Base-by-base conservation (phyloP, 2,888 invertebrate species). In the Aleiodes leptofemur region DNA sequence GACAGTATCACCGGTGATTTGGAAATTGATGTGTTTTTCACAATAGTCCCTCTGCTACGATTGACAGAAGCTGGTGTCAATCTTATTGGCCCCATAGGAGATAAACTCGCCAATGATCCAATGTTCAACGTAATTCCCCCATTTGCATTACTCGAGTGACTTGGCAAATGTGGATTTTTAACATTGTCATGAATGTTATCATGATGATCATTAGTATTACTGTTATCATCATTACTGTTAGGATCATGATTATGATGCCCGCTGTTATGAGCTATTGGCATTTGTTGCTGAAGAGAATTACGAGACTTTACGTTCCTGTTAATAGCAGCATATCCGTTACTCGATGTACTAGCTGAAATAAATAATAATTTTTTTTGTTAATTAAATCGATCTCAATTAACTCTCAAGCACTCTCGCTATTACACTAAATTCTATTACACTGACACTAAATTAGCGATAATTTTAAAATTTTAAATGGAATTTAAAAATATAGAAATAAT, bases 111-210 rank as follows among this genome's bases (percentile, higher is more conserved):
- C 57, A 90, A 78, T 0, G 90, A 89, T 13, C 90, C 90, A 48
- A 90, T 89, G 72, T 90, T 90, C 16, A 90, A 82, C 0, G 90
- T 90, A 68, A 90, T 89, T n/a, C 90, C 89, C 29, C 86, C 85
- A 48, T 84, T 83, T 4, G 83, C 80, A 61, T 85, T 79, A 72
- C 64, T 83, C 0, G 83, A 69, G 11, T 8, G 43, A 38, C 79
- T 79, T 76, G 83, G 78, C 82, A 85, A 61, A 53, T 64, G 34
- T 48, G 79, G 61, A 57, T 13, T n/a, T n/a, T 55, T n/a, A 16
- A 8, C 55, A 43, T 43, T 43, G 3, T 43, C 11, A 9, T 43
- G 43, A 43, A 8, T 43, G 11, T 9, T 43, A 43, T 43, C 11
- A 9, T 43, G 5, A 38, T 38, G 5, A 38, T 38, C 38, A 38